Conservation (phyloP, 2,888 invertebrate genomes). For the Phytoseiulus persimilis region DNA sequence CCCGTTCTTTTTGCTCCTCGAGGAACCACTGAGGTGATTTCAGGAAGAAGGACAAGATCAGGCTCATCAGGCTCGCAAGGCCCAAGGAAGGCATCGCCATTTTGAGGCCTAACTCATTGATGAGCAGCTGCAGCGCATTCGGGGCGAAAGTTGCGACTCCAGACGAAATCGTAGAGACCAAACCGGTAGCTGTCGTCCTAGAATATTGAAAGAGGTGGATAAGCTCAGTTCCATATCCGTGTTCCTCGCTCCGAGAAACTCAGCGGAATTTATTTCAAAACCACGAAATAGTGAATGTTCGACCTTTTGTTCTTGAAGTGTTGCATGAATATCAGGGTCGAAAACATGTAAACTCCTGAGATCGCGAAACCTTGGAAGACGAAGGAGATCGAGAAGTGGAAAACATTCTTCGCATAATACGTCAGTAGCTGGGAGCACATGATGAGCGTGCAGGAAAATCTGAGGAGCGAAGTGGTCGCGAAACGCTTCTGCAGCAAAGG, state of each 20-base stretch:
- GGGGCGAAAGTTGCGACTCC: background rate
- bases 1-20: background rate
- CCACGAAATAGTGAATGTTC: background rate
- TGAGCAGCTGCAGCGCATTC: background rate
- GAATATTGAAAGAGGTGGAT: background rate
- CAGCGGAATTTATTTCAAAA: background rate
- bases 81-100: background rate
- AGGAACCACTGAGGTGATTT: constrained; percentile 17
- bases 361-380: constrained; percentile 9
- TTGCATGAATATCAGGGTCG: constrained; percentile 16
- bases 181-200: background rate
- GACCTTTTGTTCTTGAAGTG: constrained; percentile 20
- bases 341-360: constrained; percentile 11
- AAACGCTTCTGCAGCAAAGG: background rate
- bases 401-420: background rate
- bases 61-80: background rate
- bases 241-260: background rate
- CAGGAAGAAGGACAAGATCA: background rate
- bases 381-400: constrained; percentile 13
- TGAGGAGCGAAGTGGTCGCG: background rate
- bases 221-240: too few relatives aligned
- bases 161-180: constrained; percentile 1
- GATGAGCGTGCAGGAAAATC: background rate
- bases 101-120: background rate
- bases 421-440: background rate